phyloP scores from a whole-genome alignment of 2,888 invertebrate species.

The Agrochola macilenta region DNA sequence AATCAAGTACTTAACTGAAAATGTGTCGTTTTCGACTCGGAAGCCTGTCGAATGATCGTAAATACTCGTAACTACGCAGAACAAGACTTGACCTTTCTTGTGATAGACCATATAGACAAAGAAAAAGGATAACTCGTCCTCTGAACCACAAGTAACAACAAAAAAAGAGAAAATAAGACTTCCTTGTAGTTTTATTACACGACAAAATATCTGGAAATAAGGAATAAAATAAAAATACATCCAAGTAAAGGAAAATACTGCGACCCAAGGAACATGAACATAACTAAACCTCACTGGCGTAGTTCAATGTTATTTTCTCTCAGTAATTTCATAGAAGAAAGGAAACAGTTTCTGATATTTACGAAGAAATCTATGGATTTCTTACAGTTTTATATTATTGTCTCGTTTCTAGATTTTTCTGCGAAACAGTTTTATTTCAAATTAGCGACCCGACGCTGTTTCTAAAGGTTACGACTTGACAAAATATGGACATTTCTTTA shows the following conservation, averaged over 20 bases:
- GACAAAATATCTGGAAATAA: conserved; percentile 30
- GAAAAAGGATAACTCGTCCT: not conserved
- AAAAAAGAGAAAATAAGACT: conserved; percentile 13
- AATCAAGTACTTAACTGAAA: no score
- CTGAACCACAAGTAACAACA: conserved; percentile 21
- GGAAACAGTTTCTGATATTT: conserved; percentile 9
- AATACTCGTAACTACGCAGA: not conserved
- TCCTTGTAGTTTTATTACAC: conserved; percentile 30
- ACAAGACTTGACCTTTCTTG: not conserved
- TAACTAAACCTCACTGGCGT: conserved; percentile 4
- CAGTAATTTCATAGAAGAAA: conserved; percentile 12
- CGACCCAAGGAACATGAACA: conserved; percentile 3
- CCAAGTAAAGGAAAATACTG: conserved; percentile 31
- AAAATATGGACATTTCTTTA: no score
- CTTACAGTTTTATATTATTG: not conserved
- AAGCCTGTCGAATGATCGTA: no score
- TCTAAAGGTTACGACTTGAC: no score
- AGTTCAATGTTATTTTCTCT: conserved; percentile 28
- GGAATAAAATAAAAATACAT: conserved; percentile 40
- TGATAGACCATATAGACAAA: not conserved
- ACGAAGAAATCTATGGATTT: not conserved
- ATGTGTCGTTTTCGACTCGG: no score
- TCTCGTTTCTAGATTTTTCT: not conserved
- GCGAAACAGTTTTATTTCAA: not conserved
- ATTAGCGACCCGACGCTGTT: not conserved